phyloP scores from a whole-genome alignment of 92 coral and sea anemone species.

The Pocillopora grandis region DNA sequence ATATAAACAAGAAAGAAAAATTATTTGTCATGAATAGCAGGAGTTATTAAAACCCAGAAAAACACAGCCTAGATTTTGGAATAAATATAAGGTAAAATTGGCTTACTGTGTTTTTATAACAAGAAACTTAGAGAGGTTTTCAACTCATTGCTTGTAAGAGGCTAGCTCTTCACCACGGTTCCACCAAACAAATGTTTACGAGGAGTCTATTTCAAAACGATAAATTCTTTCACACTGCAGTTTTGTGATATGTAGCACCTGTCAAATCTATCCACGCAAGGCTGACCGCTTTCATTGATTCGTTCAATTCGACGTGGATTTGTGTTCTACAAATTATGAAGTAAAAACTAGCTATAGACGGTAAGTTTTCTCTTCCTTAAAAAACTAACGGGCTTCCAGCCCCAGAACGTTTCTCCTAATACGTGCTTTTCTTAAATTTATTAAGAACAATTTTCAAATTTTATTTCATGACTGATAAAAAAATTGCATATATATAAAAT shows the following conservation, averaged over 20 bases:
- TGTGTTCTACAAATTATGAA: not conserved
- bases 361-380: not conserved
- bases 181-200: not conserved
- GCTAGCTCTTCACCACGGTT: not conserved
- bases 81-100: too few species aligned
- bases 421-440: not conserved
- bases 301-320: constrained; percentile 13
- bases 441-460: too few species aligned
- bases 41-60: too few species aligned
- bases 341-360: not conserved
- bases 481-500: too few species aligned
- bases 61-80: too few species aligned
- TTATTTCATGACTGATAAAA: too few species aligned
- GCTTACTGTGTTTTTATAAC: too few species aligned
- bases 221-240: constrained; percentile 6
- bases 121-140: not conserved
- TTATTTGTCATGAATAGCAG: too few species aligned
- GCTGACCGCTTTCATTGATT: constrained; percentile 21
- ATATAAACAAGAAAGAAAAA: not conserved
- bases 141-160: not conserved
- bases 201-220: not conserved
- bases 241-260: constrained; percentile 24
- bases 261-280: constrained; percentile 27
- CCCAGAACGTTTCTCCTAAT: not conserved
- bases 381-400: not conserved